Base-by-base conservation (phyloP, 2,888 invertebrate genomes). In the Eilema griseolum region DNA sequence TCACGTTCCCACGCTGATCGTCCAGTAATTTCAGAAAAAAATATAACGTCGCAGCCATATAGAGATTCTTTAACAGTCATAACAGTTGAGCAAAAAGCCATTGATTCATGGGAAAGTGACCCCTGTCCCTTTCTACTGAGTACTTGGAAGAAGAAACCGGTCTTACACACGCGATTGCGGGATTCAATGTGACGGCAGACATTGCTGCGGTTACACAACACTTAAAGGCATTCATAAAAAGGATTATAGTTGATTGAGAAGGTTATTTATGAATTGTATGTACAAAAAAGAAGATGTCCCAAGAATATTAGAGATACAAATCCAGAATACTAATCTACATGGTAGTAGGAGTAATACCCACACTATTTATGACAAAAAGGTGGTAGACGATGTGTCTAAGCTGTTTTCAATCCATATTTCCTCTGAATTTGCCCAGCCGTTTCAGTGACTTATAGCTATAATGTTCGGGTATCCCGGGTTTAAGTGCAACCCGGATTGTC, bases 81-180 rank as follows among this genome's bases (percentile, higher is more conserved):
- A 82, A 83, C 71, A 77, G 74, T 73, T 75, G 79, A 79, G 86
- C 84, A 89, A 90, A 90, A 91, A 88, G 86, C 52, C 82, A 85
- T 84, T 87, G 85, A 89, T 88, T 85, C 86, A 84, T 90, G 93
- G 86, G 92, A 93, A 93, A 91, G 89, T 89, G 85, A 83, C 84
- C 81, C 86, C 81, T 86, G 82, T 89, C 89, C 88, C 87, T 91
- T 90, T 90, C 86, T 84, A 85, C 77, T 67, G 76, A 52, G 28
- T 61, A 66, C 73, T 71, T 66, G 66, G 28, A 70, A 57, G 57
- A 37, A 20, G 24, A 66, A 87, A 90, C 91, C 87, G 88, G 88
- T 88, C 79, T 76, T 74, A 69, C 52, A 56, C 56, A 65, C 24
- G 67, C 46, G 52, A 67, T 71, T 65, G 64, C 60, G 37, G 62